These are phyloP conservation scores for Copsychus sechellarum DNA, from an alignment of 2,113 vertebrate species.

Conservation along the genomic window DNA sequence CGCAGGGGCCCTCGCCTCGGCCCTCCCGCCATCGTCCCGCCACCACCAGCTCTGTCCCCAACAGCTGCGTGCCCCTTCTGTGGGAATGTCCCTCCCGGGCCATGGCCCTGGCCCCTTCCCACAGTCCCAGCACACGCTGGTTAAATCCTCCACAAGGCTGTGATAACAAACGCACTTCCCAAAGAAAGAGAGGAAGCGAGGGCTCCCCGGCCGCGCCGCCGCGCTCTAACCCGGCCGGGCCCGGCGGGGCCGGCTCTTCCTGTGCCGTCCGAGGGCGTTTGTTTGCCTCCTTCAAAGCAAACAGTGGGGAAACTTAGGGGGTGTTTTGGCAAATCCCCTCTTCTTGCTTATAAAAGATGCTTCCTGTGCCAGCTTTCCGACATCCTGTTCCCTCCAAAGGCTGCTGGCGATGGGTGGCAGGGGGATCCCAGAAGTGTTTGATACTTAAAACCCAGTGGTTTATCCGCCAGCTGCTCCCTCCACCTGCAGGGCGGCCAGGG, in stretches of 20 bases:
- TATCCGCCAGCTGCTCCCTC: neutral
- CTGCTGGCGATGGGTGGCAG: rapidly evolving
- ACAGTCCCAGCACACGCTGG: neutral
- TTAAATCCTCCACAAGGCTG: neutral
- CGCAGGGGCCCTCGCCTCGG: rapidly evolving
- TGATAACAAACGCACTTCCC: neutral
- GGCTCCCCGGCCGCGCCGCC: rapidly evolving
- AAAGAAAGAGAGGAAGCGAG: conserved; percentile 15
- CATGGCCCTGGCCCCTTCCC: neutral
- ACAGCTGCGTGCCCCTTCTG: rapidly evolving
- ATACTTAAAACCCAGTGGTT: rapidly evolving
- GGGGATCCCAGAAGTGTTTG: neutral
- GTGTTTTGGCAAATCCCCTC: neutral
- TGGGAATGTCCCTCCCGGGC: rapidly evolving
- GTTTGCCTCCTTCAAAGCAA: neutral
- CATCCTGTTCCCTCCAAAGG: neutral
- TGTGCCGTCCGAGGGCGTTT: neutral
- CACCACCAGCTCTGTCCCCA: neutral
- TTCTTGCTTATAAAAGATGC: neutral
- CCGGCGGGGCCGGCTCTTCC: neutral
- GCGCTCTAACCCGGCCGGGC: rapidly evolving
- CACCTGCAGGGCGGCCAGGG: neutral
- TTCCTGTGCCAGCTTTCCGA: neutral
- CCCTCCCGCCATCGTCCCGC: neutral
- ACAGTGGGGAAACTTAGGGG: neutral